Conservation (phyloP, 2,113 vertebrate genomes). For the Emydura subglobosa region DNA sequence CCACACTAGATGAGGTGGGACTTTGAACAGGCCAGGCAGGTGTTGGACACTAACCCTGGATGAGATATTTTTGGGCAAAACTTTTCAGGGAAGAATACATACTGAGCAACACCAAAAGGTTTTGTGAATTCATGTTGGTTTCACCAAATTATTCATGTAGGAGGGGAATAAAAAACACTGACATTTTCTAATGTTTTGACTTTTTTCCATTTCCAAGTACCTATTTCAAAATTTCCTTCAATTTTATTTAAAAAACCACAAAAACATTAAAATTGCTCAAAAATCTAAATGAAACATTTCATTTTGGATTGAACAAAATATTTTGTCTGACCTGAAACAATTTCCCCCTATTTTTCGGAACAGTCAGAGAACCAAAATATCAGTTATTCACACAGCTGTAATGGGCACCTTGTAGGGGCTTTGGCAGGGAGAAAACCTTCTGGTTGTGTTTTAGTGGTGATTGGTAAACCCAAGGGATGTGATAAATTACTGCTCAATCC, state of each 20-base stretch:
- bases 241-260: not conserved
- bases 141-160: not conserved
- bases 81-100: not conserved
- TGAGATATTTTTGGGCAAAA: not conserved
- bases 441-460: accelerated
- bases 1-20: not conserved
- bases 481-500: not conserved
- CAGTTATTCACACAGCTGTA: not conserved
- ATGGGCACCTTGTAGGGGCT: accelerated
- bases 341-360: not conserved
- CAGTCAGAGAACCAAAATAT: not conserved
- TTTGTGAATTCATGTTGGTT: not conserved
- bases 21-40: not conserved
- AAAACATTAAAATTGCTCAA: not conserved
- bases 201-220: not conserved
- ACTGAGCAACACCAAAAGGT: not conserved
- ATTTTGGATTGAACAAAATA: not conserved
- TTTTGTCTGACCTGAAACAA: not conserved
- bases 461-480: not conserved
- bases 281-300: not conserved
- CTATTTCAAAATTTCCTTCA: not conserved
- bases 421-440: not conserved
- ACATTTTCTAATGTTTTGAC: not conserved
- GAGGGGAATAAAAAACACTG: not conserved
- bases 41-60: not conserved